Evolutionary conservation across 2,113 vertebrate genomes (phyloP).

Genomic region (Chloebia gouldiae): DNA sequence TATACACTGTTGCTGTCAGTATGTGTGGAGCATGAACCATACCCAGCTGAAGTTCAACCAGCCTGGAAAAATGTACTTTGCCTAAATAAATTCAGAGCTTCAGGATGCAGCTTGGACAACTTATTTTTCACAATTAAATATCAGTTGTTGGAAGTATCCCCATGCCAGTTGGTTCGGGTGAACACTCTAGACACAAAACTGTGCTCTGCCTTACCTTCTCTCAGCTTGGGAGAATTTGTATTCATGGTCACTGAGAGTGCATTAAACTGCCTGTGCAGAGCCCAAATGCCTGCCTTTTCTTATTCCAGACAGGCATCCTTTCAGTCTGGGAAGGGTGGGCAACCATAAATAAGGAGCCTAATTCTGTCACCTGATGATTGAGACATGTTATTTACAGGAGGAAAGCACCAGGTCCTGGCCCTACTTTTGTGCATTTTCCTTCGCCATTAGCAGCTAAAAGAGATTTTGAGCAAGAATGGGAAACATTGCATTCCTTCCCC

Average conservation of each 20-base stretch:
- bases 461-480: neutral
- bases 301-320: neutral
- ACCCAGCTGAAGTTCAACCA: neutral
- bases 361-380: neutral
- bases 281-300: neutral
- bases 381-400: neutral
- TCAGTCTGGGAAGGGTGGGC: neutral
- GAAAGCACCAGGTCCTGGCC: neutral
- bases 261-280: neutral
- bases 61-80: neutral
- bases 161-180: neutral
- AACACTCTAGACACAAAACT: neutral
- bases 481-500: neutral
- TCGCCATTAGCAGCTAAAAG: neutral
- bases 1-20: neutral
- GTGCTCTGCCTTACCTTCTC: neutral
- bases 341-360: neutral
- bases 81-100: neutral
- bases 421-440: neutral
- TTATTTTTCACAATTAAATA: neutral
- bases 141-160: neutral
- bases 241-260: fast-evolving
- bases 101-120: neutral
- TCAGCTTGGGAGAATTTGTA: neutral
- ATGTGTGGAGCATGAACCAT: neutral